Evolutionary conservation across 1,140 invertebrate species (phyloP).

Genomic region (Zaprionus lachaisei): DNA sequence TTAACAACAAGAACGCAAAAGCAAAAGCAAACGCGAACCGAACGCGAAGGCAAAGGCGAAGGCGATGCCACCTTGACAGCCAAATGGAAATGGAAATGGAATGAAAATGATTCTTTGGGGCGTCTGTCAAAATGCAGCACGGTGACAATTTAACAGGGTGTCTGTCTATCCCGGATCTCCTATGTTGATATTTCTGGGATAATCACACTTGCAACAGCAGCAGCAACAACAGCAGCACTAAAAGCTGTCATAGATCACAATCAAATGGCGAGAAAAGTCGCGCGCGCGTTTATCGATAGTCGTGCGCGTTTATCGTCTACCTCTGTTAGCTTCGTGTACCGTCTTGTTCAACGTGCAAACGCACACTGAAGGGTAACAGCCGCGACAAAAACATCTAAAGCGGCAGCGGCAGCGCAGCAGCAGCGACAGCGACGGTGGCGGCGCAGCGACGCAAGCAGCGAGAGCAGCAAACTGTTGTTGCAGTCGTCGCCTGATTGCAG

Average conservation of each 20-base stretch:
- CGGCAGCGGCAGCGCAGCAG: conserved; percentile 45
- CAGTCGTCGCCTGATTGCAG: conserved; percentile 67
- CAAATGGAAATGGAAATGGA: conserved; percentile 14
- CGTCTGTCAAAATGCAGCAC: conserved; percentile 54
- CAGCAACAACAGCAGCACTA: conserved; percentile 14
- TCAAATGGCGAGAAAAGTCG: conserved; percentile 49
- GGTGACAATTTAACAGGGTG: conserved; percentile 53
- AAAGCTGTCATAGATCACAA: conserved; percentile 33
- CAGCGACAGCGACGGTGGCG: conserved; percentile 23
- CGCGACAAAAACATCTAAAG: conserved; percentile 52
- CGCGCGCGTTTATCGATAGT: conserved; percentile 32
- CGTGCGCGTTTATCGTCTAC: conserved; percentile 25
- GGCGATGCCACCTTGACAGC: conserved; percentile 42
- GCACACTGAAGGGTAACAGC: conserved; percentile 68
- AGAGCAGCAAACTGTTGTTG: conserved; percentile 40
- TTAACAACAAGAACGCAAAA: conserved; percentile 70
- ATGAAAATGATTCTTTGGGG: conserved; percentile 27
- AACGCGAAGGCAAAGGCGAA: conserved; percentile 31
- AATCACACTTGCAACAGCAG: conserved; percentile 15
- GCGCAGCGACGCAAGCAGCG: conserved; percentile 26
- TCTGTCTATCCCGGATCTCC: conserved; percentile 2
- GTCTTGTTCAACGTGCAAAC: conserved; percentile 75
- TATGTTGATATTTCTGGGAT: conserved; percentile 37
- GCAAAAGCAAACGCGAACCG: conserved; percentile 57
- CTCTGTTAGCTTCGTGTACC: conserved; percentile 49